Evolutionary conservation across 1,140 invertebrate species (phyloP), one percentile per base, ranked within the genome.

Genomic region (Orius laevigatus): DNA sequence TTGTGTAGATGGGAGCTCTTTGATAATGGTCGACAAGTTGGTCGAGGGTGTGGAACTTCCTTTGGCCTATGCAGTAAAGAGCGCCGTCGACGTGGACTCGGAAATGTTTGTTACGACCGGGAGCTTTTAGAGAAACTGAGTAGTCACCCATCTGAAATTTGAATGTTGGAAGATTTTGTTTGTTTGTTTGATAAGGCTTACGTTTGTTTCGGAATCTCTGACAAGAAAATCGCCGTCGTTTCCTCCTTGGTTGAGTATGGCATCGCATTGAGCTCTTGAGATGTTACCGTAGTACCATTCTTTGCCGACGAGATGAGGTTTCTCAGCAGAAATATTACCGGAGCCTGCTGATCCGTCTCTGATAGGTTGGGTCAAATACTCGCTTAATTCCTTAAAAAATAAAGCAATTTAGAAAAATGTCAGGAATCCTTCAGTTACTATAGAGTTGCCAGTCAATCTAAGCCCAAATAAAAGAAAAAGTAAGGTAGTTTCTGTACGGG

Each of bases 1-100:
- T 92, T 52, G 89, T 97, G 66, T 96, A 98, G 60, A 98, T 98
- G 41, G 95, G 95, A 54, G 94, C 90, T 62, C 87, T 81, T 70
- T 93, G 93, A 70, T 99, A 99, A 70, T 98, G 94, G 61, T 94
- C 87, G 55, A 98, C 92, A 52, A 99, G 72, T 64, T 95, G 91
- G 64, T 98, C 91, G 59, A 98, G 69, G 40, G 85, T 86, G 55
- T 86, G 80, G 68, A 99, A 99, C 68, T 89, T 92, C 59, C 95
- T 81, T 69, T 96, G 92, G 36, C 95, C 95, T 65, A 99, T 99
- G 64, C 90, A 92, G 63, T 91, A 96, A 47, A 90, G 74, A 20
- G 77, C 79, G 54, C 87, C 85, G 66, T 95, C 90, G 39, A 96
- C 90, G 62, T 95, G 91, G 53, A 99, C 92, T 61, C 94, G 80